phyloP scores from a whole-genome alignment of 2,888 invertebrate genomes.

The Caradrina kadenii region DNA sequence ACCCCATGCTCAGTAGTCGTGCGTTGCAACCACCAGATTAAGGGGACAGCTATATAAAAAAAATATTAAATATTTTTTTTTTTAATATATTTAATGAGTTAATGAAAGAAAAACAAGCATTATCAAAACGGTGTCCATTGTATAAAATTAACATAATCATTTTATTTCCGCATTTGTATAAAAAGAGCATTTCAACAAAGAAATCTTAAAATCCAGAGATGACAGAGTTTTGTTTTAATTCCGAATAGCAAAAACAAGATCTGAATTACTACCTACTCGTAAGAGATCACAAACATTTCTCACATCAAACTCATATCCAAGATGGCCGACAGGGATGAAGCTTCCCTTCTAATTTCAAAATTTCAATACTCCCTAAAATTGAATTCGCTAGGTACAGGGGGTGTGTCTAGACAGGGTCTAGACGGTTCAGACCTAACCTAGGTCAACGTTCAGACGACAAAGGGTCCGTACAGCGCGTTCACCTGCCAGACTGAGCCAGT shows the following conservation, averaged over 20 bases:
- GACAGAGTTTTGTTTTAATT: not conserved
- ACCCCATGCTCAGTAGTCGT: too few relatives aligned
- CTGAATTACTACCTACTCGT: too few relatives aligned
- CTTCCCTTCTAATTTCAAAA: slow-evolving; percentile 36
- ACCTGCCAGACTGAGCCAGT: slow-evolving; percentile 48
- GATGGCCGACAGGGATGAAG: not conserved
- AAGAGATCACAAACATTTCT: slow-evolving; percentile 2
- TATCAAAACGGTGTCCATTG: not conserved
- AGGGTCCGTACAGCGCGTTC: slow-evolving; percentile 59
- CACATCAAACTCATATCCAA: not conserved
- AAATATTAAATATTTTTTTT: too few relatives aligned
- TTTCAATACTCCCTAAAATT: slow-evolving; percentile 41
- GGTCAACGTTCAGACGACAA: slow-evolving; percentile 81
- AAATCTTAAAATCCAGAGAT: too few relatives aligned
- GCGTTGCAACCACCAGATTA: too few relatives aligned
- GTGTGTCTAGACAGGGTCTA: slow-evolving; percentile 68
- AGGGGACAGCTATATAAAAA: too few relatives aligned
- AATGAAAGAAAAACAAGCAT: not conserved
- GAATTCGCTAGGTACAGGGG: slow-evolving; percentile 31
- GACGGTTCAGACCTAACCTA: slow-evolving; percentile 73
- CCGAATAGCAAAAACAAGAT: not conserved
- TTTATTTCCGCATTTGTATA: not conserved
- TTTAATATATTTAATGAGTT: too few relatives aligned
- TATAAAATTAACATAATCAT: slow-evolving; percentile 3
- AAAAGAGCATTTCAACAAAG: not conserved